phyloP scores from a whole-genome alignment of 2,797 vertebrate species.

The Eleutherodactylus coqui region DNA sequence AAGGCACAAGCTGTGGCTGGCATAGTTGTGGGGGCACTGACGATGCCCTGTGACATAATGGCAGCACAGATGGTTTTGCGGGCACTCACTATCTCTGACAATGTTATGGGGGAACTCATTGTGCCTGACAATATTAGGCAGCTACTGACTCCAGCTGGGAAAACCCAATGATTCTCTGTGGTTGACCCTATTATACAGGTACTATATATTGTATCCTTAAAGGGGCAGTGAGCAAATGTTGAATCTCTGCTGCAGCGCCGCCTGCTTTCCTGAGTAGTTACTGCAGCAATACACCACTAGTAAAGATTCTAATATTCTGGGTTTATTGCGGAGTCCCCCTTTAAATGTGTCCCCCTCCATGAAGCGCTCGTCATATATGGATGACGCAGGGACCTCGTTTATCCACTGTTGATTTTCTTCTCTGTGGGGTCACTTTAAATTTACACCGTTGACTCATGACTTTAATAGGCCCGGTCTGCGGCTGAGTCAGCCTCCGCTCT shows the following conservation, averaged over 20 bases:
- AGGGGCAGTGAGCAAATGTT: background rate
- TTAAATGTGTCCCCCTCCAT: background rate
- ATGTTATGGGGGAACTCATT: background rate
- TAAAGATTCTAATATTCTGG: background rate
- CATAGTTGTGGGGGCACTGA: background rate
- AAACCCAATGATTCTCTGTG: too few species aligned
- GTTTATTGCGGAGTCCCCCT: background rate
- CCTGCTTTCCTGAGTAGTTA: background rate
- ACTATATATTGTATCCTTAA: too few species aligned
- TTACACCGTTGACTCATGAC: conserved; percentile 55
- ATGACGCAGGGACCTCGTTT: conserved; percentile 37
- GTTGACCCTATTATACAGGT: background rate
- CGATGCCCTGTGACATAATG: too few species aligned
- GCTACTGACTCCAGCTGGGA: too few species aligned
- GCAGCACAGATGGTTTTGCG: background rate
- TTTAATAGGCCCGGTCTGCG: conserved; percentile 38
- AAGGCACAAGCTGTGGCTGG: too few species aligned
- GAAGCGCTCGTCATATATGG: background rate
- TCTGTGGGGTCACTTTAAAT: conserved; percentile 42
- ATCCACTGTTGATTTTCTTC: conserved; percentile 33
- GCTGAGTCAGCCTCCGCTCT: conserved; percentile 43
- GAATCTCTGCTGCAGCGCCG: background rate
- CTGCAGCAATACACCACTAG: background rate
- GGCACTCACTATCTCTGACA: background rate
- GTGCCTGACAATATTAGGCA: background rate